Evolutionary conservation across 2,888 invertebrate species (phyloP), one percentile per base, ranked within the genome.

Genomic region (Anodontia alba): DNA sequence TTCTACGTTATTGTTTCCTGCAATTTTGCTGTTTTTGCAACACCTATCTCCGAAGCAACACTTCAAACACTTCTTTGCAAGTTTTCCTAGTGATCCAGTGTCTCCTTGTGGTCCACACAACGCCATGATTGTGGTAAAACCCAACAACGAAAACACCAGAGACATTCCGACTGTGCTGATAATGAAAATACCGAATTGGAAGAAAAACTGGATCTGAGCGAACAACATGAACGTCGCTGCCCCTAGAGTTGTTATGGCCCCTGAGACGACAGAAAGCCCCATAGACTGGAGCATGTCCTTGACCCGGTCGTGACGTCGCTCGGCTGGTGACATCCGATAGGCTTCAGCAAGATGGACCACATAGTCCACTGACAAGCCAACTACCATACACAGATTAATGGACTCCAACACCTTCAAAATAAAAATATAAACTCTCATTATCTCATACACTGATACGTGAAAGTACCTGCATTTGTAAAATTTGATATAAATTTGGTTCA

Each of bases 301-400:
- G 29, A 91, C 89, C 23, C 90, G 81, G 46, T 88, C 89, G 54
- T 80, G 72, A 42, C 91, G 84, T 49, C 80, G 74, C 15, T 81
- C n/a, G 23, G 76, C 80, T 10, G 83, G 78, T 1, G 91, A 85
- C 73, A 86, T 79, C 62, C 84, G 78, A 79, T 92, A 92, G 17
- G 90, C 91, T 68, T 92, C 91, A 17, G 91, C 91, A 20, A 92
- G 78, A 79, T 92, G 92, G 7, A 92, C 92, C 1, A 91, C 86
- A 66, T 92, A 91, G 73, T 92, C 92, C 20, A 92, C 90, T 1
- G 92, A 89, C 5, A 92, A 81, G 17, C 91, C 91, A 5, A 91
- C 92, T 0, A 92, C 89, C 80, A 92, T 87, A 42, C 89, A 88
- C 42, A 91, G 72, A 72, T 92, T 92, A 66, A 92, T 81, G 0